phyloP scores from a whole-genome alignment of 92 coral and sea anemone genomes.

The Porites divaricata region DNA sequence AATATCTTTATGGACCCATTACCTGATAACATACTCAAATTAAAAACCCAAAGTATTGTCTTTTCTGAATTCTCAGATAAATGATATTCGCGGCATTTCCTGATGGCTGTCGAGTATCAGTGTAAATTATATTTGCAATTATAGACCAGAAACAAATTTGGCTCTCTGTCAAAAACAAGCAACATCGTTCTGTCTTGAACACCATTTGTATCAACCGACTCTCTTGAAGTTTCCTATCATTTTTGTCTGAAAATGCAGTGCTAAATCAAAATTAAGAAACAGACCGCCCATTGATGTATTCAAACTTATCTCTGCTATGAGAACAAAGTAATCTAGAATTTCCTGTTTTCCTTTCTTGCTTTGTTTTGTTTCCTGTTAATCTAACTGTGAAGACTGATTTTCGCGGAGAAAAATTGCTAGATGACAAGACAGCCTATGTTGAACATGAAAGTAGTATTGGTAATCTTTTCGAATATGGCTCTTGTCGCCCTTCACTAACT shows the following conservation, averaged over 20 bases:
- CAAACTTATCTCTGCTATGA: slow-evolving; percentile 19
- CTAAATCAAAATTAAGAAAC: slow-evolving; percentile 4
- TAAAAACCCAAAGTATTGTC: slow-evolving; percentile 37
- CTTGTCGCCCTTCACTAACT: too few species aligned
- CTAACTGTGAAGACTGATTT: neutral
- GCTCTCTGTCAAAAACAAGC: slow-evolving; percentile 18
- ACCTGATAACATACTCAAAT: slow-evolving; percentile 21
- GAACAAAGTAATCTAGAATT: slow-evolving; percentile 24
- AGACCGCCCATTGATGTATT: slow-evolving; percentile 15
- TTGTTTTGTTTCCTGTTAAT: slow-evolving; percentile 39
- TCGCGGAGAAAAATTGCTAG: neutral
- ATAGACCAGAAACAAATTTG: slow-evolving; percentile 42
- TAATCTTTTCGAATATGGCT: neutral
- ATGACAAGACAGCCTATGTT: neutral
- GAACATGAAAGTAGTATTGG: neutral
- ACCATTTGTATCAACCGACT: neutral
- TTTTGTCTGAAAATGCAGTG: neutral
- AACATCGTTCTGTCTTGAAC: slow-evolving; percentile 7
- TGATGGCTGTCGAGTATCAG: slow-evolving; percentile 38
- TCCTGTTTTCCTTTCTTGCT: slow-evolving; percentile 40
- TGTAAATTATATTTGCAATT: slow-evolving; percentile 45
- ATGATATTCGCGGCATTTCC: slow-evolving; percentile 53
- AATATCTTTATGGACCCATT: slow-evolving; percentile 29
- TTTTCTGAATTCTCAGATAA: slow-evolving; percentile 18
- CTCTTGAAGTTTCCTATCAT: neutral